Evolutionary conservation across 2,797 vertebrate genomes (phyloP), one percentile per base, ranked within the genome.

Genomic region (Lagocephalus sceleratus): DNA sequence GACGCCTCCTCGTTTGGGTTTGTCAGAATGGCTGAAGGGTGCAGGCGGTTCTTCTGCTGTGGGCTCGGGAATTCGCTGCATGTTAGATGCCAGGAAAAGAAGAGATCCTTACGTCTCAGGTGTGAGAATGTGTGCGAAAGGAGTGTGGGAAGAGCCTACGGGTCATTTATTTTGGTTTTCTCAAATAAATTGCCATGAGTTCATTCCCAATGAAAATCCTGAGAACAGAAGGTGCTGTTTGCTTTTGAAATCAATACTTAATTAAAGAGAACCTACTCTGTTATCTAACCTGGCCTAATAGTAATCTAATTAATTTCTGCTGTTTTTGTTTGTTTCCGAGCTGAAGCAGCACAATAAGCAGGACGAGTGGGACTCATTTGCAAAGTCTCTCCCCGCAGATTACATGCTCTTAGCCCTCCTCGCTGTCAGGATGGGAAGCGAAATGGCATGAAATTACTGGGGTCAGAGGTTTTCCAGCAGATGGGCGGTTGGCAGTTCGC

Each of bases 331-430:
- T 2, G 5, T 3, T 19, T 47, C 52, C 6, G 39, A 14, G 29
- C 5, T 49, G 32, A 54, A 58, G 45, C 14, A 23, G 29, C 19
- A 21, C 23, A 40, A 35, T 53, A 54, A 54, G 56, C 59, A 49
- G 29, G 26, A 61, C 41, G 54, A 75, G 41, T 57, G 25, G 20
- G 25, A 35, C 50, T 65, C 39, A 71, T 52, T 66, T 63, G 55
- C 25, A 52, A 60, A 68, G 56, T 2, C 58, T 60, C 52, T 61
- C 21, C 21, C 45, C 53, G 11, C 32, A 51, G 50, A 68, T 55
- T 61, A 25, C 41, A 25, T 50, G 57, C 69, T 73, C 73, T 77
- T 70, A 67, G 40, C 20, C 22, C 22, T 52, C 47, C 23, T 67
- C 25, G 17, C 35, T 59, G 38, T 58, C 47, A 45, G 46, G 57